phyloP scores from a whole-genome alignment of 2,888 invertebrate genomes.

The Eristalinus sepulchralis region DNA sequence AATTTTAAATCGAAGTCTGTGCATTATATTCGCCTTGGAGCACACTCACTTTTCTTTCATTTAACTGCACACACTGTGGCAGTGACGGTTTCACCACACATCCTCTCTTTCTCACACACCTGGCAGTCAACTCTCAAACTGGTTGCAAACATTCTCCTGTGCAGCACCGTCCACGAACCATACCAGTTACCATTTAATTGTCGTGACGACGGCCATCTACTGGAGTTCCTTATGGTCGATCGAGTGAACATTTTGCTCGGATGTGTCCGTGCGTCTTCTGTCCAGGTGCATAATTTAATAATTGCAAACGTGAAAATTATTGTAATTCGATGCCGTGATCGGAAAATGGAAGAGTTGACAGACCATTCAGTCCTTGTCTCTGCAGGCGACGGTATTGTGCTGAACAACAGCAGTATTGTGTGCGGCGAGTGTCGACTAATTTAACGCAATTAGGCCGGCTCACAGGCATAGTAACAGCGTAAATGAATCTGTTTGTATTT shows the following conservation, averaged over 20 bases:
- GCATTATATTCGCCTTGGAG: neutral
- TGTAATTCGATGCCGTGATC: constrained; percentile 27
- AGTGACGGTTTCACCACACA: neutral
- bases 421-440: neutral
- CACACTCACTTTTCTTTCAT: neutral
- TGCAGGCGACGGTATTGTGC: neutral
- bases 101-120: too few relatives aligned
- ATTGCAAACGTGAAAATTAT: constrained; percentile 41
- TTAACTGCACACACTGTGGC: neutral
- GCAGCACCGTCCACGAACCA: constrained; percentile 2
- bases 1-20: constrained; percentile 38
- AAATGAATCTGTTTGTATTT: neutral
- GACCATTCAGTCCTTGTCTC: neutral
- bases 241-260: neutral
- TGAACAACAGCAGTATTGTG: neutral
- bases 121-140: constrained; percentile 29
- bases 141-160: constrained; percentile 7
- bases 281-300: constrained; percentile 39
- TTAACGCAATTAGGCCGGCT: constrained; percentile 5
- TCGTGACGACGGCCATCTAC: neutral
- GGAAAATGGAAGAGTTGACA: constrained; percentile 37
- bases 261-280: neutral
- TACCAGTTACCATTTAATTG: constrained; percentile 21
- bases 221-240: constrained; percentile 2
- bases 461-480: neutral